Evolutionary conservation across 2,797 vertebrate genomes (phyloP).

Genomic region (Pipistrellus pipistrellus): DNA sequence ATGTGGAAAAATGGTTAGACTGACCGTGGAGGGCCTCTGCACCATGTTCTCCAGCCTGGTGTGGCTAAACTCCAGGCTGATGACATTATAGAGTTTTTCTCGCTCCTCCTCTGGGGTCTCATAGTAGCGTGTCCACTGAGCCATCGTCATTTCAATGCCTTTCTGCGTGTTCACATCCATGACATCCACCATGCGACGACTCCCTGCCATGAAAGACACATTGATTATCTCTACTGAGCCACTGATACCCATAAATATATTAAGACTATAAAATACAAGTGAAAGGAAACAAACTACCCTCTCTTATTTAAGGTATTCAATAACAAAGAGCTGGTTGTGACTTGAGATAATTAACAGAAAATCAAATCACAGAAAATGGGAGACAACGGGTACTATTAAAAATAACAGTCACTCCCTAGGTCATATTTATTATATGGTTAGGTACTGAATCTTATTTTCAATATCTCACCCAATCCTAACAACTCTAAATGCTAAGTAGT

Average conservation of each 20-base stretch:
- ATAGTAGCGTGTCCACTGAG: conserved; percentile 98
- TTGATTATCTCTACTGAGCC: neutral
- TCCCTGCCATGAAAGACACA: conserved; percentile 89
- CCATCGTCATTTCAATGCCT: conserved; percentile 99
- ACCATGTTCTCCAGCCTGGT: conserved; percentile 97
- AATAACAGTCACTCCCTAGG: neutral
- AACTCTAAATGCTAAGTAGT: conserved; percentile 50
- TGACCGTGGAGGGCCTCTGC: conserved; percentile 95
- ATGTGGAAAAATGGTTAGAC: neutral
- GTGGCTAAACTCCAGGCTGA: conserved; percentile 99
- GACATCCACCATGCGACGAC: conserved; percentile 96
- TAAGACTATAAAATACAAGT: conserved; percentile 26
- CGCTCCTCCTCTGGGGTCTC: conserved; percentile 96
- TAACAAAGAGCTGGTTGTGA: neutral
- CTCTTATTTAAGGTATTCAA: conserved; percentile 47
- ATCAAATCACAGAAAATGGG: conserved; percentile 2
- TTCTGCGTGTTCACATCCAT: conserved; percentile 99
- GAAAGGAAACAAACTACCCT: conserved; percentile 11
- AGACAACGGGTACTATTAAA: neutral
- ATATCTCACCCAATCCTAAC: conserved; percentile 17
- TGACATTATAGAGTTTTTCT: conserved; percentile 98
- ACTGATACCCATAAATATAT: conserved; percentile 18
- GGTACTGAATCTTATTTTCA: neutral
- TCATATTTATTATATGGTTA: conserved; percentile 3
- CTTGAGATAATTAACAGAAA: conserved; percentile 33